A percentile compares a stretch with the other conserved stretches of the same genome.
Evolutionary conservation across 2,797 vertebrate genomes (phyloP).

Genomic region (Peromyscus eremicus): DNA sequence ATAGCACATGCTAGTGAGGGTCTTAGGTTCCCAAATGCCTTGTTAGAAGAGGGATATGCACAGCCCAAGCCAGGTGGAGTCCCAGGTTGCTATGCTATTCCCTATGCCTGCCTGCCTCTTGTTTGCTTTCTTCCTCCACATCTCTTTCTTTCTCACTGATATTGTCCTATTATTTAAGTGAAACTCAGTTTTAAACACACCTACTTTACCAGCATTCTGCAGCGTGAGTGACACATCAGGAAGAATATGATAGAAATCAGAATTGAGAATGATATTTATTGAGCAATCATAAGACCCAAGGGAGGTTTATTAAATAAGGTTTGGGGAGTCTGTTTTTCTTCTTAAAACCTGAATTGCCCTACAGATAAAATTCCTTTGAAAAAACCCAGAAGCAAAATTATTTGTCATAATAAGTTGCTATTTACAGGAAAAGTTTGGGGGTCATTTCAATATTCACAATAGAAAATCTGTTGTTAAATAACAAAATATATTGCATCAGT

Average conservation of each 20-base stretch:
- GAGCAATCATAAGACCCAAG: not conserved
- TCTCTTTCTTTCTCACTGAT: constrained; percentile 43
- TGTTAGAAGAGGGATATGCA: not conserved
- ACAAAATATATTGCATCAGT: not conserved
- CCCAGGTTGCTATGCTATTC: not conserved
- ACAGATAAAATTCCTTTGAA: constrained; percentile 58
- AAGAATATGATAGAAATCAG: constrained; percentile 43
- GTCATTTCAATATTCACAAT: constrained; percentile 6
- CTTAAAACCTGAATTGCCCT: constrained; percentile 29
- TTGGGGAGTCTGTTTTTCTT: constrained; percentile 28
- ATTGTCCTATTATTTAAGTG: not conserved
- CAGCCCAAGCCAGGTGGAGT: not conserved
- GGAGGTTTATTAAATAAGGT: not conserved
- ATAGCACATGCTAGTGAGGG: not conserved
- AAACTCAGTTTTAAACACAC: constrained; percentile 49
- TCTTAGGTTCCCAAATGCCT: not conserved
- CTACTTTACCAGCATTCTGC: not conserved
- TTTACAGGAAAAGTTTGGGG: constrained; percentile 37
- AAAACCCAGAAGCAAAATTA: constrained; percentile 34
- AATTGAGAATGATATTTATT: not conserved
- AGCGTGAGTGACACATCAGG: not conserved
- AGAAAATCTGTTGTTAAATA: constrained; percentile 41
- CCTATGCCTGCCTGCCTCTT: not conserved
- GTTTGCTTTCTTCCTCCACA: not conserved
- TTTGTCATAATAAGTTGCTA: constrained; percentile 16